Conservation (phyloP, 1,140 invertebrate genomes). For the Scylla paramamosain region DNA sequence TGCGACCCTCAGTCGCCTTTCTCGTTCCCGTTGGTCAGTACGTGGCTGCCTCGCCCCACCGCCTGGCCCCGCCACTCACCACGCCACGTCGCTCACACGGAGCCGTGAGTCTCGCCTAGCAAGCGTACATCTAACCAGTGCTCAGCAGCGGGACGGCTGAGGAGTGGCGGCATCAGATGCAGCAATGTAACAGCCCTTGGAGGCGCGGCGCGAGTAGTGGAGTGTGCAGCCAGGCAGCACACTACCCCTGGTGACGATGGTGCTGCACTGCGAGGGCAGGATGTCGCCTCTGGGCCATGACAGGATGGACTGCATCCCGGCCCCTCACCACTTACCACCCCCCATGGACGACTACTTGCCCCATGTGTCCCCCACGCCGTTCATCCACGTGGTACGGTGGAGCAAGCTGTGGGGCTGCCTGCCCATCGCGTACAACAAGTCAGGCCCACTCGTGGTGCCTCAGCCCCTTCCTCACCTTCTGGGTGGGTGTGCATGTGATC, state of each 20-base stretch:
- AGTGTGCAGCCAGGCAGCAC: background rate
- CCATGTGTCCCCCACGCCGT: constrained; percentile 71
- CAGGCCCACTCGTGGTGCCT: constrained; percentile 58
- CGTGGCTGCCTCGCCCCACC: background rate
- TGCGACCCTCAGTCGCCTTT: background rate
- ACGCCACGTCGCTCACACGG: background rate
- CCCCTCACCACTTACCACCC: background rate
- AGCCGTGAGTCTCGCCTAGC: background rate
- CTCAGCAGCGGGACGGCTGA: background rate
- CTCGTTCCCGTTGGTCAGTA: background rate
- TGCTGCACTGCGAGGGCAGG: background rate
- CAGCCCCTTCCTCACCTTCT: constrained; percentile 69
- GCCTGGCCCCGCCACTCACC: background rate
- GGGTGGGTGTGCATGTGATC: constrained; percentile 73
- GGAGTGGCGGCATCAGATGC: too few relatives aligned
- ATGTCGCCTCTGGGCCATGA: constrained; percentile 34
- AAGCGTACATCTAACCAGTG: background rate
- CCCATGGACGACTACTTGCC: constrained; percentile 28
- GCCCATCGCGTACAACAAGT: constrained; percentile 64
- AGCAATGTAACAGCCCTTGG: background rate
- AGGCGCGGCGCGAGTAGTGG: background rate
- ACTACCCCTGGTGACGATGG: background rate
- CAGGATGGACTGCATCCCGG: constrained; percentile 16
- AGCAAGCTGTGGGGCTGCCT: constrained; percentile 77
- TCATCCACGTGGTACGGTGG: constrained; percentile 77